Percentiles rank a stretch among this genome's conserved stretches.
Evolutionary conservation across 2,888 invertebrate species (phyloP).

Genomic region (Anorthoa munda): DNA sequence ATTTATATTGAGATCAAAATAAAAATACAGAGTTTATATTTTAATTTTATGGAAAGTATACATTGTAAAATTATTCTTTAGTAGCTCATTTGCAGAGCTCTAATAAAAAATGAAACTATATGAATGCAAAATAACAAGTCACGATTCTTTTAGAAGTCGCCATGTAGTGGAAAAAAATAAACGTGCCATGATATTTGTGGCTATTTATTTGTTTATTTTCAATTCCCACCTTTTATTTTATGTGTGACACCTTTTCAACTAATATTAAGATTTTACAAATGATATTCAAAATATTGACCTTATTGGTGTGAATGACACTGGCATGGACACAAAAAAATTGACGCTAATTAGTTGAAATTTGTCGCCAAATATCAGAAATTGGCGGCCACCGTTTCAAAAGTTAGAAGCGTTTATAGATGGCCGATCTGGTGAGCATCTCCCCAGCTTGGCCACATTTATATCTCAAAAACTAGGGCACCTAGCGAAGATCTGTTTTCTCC

Average conservation of each 20-base stretch:
- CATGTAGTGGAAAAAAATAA: constrained; percentile 92
- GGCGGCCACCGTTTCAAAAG: no score
- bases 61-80: constrained; percentile 89
- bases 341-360: no score
- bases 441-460: no score
- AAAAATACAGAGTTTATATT: constrained; percentile 89
- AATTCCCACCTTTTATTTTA: constrained; percentile 44
- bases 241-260: constrained; percentile 6
- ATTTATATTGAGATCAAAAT: constrained; percentile 90
- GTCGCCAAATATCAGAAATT: no score
- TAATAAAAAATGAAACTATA: constrained; percentile 88
- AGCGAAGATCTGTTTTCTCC: no score
- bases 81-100: constrained; percentile 87
- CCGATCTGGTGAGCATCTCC: no score
- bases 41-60: constrained; percentile 90
- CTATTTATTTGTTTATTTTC: constrained; percentile 82
- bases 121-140: constrained; percentile 91
- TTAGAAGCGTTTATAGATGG: no score
- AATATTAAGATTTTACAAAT: background rate
- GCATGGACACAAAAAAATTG: no score
- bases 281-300: no score
- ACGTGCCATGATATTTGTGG: constrained; percentile 92
- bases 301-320: no score
- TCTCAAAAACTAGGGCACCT: no score
- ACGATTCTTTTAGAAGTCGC: constrained; percentile 91